These are phyloP conservation scores for Phorcus lineatus DNA, from an alignment of 2,888 invertebrate species.

Conservation along the genomic window DNA sequence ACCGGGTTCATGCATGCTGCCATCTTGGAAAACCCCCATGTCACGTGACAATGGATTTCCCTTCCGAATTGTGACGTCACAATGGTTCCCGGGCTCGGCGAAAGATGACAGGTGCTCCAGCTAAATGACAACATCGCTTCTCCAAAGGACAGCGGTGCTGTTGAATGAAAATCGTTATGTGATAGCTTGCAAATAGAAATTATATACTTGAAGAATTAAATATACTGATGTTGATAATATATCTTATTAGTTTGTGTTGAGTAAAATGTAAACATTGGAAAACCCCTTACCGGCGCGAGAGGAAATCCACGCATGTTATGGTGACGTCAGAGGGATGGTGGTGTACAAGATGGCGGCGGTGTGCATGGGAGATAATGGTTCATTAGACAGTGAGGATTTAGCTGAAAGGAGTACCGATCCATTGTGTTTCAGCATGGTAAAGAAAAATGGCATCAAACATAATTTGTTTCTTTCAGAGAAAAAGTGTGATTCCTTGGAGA, in stretches of 20 bases:
- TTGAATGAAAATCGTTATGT: too few species aligned
- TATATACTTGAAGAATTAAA: too few species aligned
- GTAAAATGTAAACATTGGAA: constrained; percentile 39
- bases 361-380: constrained; percentile 64
- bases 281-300: constrained; percentile 49
- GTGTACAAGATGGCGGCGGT: constrained; percentile 72
- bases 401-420: constrained; percentile 28
- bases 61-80: neutral
- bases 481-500: constrained; percentile 52
- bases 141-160: too few species aligned
- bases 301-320: constrained; percentile 51
- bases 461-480: constrained; percentile 60
- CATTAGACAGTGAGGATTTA: constrained; percentile 61
- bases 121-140: too few species aligned
- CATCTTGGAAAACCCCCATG: constrained; percentile 30
- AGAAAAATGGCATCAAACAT: constrained; percentile 67
- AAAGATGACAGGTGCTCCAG: neutral
- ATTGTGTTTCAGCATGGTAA: constrained; percentile 61
- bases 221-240: too few species aligned
- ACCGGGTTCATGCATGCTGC: neutral
- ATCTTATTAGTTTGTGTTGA: too few species aligned
- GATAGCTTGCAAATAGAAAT: too few species aligned
- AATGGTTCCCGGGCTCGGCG: neutral
- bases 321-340: constrained; percentile 67
- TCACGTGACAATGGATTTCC: constrained; percentile 26